Percentiles rank a stretch among this genome's conserved stretches.
phyloP scores from a whole-genome alignment of 2,113 vertebrate species.

The Rhizomys pruinosus region DNA sequence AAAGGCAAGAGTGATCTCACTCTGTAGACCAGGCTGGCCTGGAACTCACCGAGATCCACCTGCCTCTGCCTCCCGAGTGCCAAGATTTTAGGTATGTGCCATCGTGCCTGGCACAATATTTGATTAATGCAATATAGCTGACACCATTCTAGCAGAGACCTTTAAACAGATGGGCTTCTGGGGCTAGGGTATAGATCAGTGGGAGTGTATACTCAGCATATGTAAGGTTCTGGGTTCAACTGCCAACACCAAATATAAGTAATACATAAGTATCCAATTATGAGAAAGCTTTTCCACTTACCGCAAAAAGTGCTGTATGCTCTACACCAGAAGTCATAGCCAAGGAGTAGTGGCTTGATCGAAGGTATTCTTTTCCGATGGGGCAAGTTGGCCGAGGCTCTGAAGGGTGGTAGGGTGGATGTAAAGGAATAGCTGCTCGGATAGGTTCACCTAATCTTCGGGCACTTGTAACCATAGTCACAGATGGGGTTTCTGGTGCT shows the following conservation, averaged over 20 bases:
- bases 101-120: not conserved
- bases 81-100: not conserved
- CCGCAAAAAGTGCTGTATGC: constrained; percentile 39
- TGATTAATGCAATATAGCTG: not conserved
- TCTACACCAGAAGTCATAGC: constrained; percentile 3
- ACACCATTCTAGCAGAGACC: not conserved
- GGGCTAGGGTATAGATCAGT: not conserved
- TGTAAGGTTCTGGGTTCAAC: not conserved
- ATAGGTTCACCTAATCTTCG: constrained; percentile 84
- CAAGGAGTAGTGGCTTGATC: constrained; percentile 58
- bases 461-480: constrained; percentile 72
- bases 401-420: constrained; percentile 90
- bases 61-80: not conserved
- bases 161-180: not conserved
- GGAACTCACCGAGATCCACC: not conserved
- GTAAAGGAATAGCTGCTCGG: constrained; percentile 89
- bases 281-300: constrained; percentile 76
- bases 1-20: no score
- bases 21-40: not conserved
- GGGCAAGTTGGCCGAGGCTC: constrained; percentile 67
- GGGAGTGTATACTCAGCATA: not conserved
- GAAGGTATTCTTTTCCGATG: constrained; percentile 66
- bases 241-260: not conserved
- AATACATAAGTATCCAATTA: not conserved
- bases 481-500: constrained; percentile 52